Percentiles rank a stretch among this genome's conserved stretches.
Evolutionary conservation across 2,113 vertebrate genomes (phyloP).

Genomic region (Leucoraja erinaceus): DNA sequence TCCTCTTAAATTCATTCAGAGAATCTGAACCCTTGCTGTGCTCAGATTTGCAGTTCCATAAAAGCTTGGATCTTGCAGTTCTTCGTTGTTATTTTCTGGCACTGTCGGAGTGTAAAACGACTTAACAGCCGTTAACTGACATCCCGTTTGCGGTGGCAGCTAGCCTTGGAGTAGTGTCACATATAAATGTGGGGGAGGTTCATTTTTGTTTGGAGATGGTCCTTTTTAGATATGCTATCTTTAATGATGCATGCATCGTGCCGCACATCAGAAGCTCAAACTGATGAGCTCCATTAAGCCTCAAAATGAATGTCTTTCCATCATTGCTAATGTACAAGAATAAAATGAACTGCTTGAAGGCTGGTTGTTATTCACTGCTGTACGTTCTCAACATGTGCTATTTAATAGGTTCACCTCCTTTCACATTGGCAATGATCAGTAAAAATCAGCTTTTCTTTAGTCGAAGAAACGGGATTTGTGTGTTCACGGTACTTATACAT

Average conservation of each 20-base stretch:
- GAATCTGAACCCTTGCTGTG: not conserved
- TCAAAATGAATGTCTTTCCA: slow-evolving; percentile 26
- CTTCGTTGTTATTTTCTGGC: not conserved
- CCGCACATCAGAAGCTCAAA: slow-evolving; percentile 10
- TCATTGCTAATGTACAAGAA: slow-evolving; percentile 19
- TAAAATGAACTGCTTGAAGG: not conserved
- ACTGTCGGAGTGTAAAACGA: slow-evolving; percentile 1
- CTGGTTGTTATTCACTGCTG: not conserved
- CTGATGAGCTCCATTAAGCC: slow-evolving; percentile 30
- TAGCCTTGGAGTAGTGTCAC: not conserved
- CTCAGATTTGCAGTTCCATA: not conserved
- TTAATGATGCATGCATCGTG: slow-evolving; percentile 7
- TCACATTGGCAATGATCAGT: not conserved
- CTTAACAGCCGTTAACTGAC: slow-evolving; percentile 20
- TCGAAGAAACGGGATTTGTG: not conserved
- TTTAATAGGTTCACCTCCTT: not conserved
- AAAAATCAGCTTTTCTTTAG: not conserved
- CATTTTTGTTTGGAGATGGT: not conserved
- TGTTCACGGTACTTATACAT: not conserved
- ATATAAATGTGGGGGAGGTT: slow-evolving; percentile 27
- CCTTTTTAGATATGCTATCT: not conserved
- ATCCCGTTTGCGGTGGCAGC: slow-evolving; percentile 9
- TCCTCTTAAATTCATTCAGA: not conserved
- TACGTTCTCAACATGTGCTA: not conserved
- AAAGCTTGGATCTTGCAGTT: not conserved